A percentile compares a stretch with the other conserved stretches of the same genome.
These are phyloP conservation scores for Onychostruthus taczanowskii DNA, from an alignment of 2,113 vertebrate genomes.

Conservation along the genomic window DNA sequence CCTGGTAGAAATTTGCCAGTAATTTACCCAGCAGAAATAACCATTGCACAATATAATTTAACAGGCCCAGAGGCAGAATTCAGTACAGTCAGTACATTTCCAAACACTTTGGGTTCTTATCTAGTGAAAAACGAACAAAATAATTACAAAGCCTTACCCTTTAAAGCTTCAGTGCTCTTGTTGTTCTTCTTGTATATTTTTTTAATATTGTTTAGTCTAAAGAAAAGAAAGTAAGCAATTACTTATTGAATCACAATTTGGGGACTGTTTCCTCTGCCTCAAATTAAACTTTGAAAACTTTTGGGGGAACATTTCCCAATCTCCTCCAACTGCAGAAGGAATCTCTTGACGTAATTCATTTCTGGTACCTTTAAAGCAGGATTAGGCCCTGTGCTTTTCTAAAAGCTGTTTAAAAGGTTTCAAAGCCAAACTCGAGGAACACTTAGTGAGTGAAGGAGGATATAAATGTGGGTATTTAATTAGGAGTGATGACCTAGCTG, in stretches of 20 bases:
- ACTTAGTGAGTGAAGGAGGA: not conserved
- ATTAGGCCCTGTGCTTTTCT: not conserved
- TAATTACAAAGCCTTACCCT: conserved; percentile 66
- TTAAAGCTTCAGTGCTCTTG: conserved; percentile 78
- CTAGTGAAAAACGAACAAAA: not conserved
- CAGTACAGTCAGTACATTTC: not conserved
- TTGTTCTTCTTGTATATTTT: conserved; percentile 82
- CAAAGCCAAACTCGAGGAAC: not conserved
- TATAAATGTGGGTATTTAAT: not conserved
- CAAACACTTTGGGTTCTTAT: not conserved
- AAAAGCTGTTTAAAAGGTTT: not conserved
- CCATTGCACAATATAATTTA: not conserved
- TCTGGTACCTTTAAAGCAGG: not conserved
- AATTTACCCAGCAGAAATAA: not conserved
- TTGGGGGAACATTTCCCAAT: not conserved
- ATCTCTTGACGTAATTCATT: accelerated
- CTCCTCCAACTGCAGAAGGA: not conserved
- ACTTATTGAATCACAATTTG: not conserved
- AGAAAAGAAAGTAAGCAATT: not conserved
- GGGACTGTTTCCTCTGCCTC: not conserved
- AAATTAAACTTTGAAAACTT: not conserved
- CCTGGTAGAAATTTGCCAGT: not conserved
- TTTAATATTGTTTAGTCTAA: conserved; percentile 82
- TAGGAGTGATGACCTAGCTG: not conserved
- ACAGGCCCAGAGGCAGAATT: not conserved